These are phyloP conservation scores for Operophtera brumata DNA, from an alignment of 2,888 invertebrate genomes.

Conservation along the genomic window DNA sequence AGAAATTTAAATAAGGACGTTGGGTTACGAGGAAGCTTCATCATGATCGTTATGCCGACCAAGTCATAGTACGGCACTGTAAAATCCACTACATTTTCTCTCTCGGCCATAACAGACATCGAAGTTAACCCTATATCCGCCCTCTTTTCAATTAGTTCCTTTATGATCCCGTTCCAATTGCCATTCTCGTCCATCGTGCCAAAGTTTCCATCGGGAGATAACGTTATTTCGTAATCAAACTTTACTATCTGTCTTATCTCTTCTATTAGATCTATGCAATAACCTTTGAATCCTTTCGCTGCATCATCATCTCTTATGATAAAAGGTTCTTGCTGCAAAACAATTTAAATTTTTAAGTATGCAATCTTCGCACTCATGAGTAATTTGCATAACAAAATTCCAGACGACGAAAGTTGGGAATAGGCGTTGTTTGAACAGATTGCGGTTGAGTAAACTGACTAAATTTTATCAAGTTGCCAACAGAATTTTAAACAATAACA, in stretches of 20 bases:
- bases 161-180: conserved; percentile 92
- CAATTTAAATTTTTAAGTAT: not conserved
- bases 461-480: conserved; percentile 58
- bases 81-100: conserved; percentile 98
- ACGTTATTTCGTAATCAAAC: conserved; percentile 94
- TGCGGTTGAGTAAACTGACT: conserved; percentile 54
- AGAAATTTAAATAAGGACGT: conserved; percentile 98
- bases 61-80: conserved; percentile 99
- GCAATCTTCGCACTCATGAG: not conserved
- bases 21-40: conserved; percentile 93
- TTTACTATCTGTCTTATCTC: conserved; percentile 91
- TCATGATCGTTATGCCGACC: conserved; percentile 97
- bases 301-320: conserved; percentile 85
- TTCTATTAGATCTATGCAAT: conserved; percentile 96
- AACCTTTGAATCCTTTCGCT: conserved; percentile 88
- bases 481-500: conserved; percentile 53
- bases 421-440: conserved; percentile 60
- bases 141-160: conserved; percentile 89
- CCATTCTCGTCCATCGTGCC: conserved; percentile 94
- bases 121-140: conserved; percentile 97
- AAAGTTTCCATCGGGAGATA: conserved; percentile 90
- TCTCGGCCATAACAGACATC: conserved; percentile 97
- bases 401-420: conserved; percentile 41
- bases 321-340: conserved; percentile 88
- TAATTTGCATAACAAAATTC: conserved; percentile 39